These are phyloP conservation scores for Psilopsiagon aymara DNA, from an alignment of 2,113 vertebrate genomes.

Conservation along the genomic window DNA sequence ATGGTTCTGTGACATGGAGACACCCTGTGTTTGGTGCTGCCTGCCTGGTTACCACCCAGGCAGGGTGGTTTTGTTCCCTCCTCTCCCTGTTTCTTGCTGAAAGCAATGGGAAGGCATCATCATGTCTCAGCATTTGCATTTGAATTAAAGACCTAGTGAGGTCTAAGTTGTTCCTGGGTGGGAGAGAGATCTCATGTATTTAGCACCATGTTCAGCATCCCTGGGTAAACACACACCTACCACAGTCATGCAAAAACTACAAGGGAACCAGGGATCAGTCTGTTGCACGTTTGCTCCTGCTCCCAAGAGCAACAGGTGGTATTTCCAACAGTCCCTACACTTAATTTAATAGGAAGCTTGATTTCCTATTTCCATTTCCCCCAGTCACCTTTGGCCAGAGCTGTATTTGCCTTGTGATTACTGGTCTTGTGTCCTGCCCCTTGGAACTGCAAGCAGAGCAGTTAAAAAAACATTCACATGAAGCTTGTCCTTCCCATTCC, in stretches of 20 bases:
- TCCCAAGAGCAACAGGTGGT: neutral
- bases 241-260: neutral
- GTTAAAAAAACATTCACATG: rapidly evolving
- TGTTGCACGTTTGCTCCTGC: neutral
- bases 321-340: neutral
- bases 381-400: neutral
- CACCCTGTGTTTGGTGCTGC: neutral
- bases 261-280: neutral
- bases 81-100: neutral
- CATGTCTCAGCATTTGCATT: neutral
- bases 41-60: neutral
- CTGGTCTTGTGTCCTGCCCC: neutral
- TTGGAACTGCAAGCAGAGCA: neutral
- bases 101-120: neutral
- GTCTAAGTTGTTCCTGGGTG: neutral
- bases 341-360: neutral
- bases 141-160: neutral
- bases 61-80: neutral
- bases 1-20: neutral
- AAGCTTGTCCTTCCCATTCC: neutral
- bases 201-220: neutral
- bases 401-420: neutral
- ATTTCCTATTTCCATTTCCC: neutral
- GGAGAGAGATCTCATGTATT: neutral
- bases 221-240: neutral